Conservation (phyloP, 2,113 vertebrate genomes). For the Mus pahari region DNA sequence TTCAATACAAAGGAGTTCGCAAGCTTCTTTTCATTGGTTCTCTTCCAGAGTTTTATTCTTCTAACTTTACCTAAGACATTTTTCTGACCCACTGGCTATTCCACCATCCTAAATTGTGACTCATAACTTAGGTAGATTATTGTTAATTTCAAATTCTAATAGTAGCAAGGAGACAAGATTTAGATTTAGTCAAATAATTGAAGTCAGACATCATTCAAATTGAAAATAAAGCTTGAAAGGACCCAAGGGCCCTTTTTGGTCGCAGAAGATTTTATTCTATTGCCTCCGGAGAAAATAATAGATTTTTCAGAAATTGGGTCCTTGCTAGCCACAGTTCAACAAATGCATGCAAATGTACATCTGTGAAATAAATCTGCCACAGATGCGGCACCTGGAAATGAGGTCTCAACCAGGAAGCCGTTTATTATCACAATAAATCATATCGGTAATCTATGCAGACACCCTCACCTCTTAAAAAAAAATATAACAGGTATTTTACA, state of each 20-base stretch:
- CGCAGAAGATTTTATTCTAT: not conserved
- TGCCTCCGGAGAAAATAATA: slow-evolving; percentile 24
- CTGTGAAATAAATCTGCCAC: slow-evolving; percentile 66
- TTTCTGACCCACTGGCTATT: not conserved
- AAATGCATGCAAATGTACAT: slow-evolving; percentile 61
- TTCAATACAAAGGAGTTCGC: slow-evolving; percentile 30
- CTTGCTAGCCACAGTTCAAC: slow-evolving; percentile 47
- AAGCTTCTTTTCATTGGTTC: not conserved
- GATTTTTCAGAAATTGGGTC: slow-evolving; percentile 57
- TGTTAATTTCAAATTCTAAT: slow-evolving; percentile 56
- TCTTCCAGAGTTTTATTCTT: not conserved
- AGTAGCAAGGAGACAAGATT: slow-evolving; percentile 16
- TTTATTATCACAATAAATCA: slow-evolving; percentile 67
- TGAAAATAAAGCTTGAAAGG: slow-evolving; percentile 58
- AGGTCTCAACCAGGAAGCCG: slow-evolving; percentile 53
- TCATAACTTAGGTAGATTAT: slow-evolving; percentile 19
- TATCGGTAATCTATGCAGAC: slow-evolving; percentile 20
- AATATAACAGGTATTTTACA: slow-evolving; percentile 14
- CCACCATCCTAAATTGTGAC: not conserved
- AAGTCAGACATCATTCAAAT: slow-evolving; percentile 26
- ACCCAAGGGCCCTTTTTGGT: not conserved
- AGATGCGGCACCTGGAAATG: slow-evolving; percentile 55
- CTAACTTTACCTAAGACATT: not conserved
- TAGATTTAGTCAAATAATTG: slow-evolving; percentile 48
- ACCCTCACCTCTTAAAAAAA: not conserved